These are phyloP conservation scores for Bovichtus variegatus DNA, from an alignment of 2,797 vertebrate genomes.

Conservation along the genomic window DNA sequence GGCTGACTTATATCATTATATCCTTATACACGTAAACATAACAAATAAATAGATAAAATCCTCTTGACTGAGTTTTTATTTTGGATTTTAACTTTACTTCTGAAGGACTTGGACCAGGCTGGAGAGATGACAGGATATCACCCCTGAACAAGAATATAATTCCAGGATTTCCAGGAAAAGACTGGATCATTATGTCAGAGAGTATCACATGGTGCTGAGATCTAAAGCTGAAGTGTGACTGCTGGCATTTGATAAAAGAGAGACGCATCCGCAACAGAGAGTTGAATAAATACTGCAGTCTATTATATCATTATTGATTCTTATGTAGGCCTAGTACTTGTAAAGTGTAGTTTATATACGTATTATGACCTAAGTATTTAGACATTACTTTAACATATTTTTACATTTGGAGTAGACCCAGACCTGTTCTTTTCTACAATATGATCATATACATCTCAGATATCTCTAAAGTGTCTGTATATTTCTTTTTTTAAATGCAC, in stretches of 20 bases:
- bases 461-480: background rate
- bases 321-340: background rate
- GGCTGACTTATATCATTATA: too few species aligned
- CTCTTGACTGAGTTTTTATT: background rate
- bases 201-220: too few species aligned
- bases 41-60: background rate
- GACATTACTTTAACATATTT: too few species aligned
- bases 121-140: background rate
- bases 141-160: slow-evolving; percentile 3
- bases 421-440: too few species aligned
- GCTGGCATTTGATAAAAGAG: too few species aligned
- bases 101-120: background rate
- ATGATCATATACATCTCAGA: background rate
- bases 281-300: too few species aligned
- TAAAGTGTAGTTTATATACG: background rate
- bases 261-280: too few species aligned
- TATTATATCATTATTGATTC: background rate
- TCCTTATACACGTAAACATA: too few species aligned
- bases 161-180: slow-evolving; percentile 25
- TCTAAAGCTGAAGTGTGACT: too few species aligned
- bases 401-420: too few species aligned
- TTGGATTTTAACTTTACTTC: background rate
- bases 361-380: background rate
- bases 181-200: too few species aligned
- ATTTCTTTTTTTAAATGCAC: too few species aligned